Evolutionary conservation across 2,888 invertebrate genomes (phyloP).

Genomic region (Daptonema setosum): DNA sequence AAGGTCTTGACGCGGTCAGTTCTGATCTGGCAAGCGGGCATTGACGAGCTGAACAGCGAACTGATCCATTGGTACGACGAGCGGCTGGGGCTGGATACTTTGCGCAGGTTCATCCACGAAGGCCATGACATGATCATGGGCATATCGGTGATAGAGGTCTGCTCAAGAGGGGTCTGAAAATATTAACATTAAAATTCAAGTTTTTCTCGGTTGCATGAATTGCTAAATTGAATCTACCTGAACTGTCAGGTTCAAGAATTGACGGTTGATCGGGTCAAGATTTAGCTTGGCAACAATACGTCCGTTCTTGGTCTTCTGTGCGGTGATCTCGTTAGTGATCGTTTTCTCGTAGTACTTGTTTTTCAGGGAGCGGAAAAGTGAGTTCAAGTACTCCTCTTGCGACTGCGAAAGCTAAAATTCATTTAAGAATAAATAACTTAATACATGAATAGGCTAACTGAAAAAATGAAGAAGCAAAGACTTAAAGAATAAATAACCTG

Average conservation of each 20-base stretch:
- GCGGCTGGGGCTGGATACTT: no score
- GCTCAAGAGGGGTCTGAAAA: conserved; percentile 12
- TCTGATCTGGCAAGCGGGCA: conserved; percentile 9
- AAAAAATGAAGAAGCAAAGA: no score
- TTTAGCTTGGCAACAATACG: conserved; percentile 5
- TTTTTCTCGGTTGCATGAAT: no score
- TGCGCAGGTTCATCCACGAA: conserved; percentile 5
- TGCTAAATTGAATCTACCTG: no score
- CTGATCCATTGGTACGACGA: conserved; percentile 1
- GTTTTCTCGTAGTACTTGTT: conserved; percentile 2
- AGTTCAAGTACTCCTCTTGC: not conserved
- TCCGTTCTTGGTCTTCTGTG: conserved; percentile 1
- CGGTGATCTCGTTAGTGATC: conserved; percentile 3
- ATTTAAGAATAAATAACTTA: no score
- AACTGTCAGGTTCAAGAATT: conserved; percentile 16
- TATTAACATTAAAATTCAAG: no score
- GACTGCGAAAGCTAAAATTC: no score
- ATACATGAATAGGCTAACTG: no score
- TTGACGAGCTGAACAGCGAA: no score
- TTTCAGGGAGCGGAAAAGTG: conserved; percentile 5
- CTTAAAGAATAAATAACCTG: no score
- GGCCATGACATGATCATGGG: conserved; percentile 9
- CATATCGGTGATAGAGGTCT: conserved; percentile 8
- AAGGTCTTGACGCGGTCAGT: conserved; percentile 18
- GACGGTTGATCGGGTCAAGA: conserved; percentile 18